Conservation (phyloP, 2,888 invertebrate genomes). For the Chrysina gloriosa region DNA sequence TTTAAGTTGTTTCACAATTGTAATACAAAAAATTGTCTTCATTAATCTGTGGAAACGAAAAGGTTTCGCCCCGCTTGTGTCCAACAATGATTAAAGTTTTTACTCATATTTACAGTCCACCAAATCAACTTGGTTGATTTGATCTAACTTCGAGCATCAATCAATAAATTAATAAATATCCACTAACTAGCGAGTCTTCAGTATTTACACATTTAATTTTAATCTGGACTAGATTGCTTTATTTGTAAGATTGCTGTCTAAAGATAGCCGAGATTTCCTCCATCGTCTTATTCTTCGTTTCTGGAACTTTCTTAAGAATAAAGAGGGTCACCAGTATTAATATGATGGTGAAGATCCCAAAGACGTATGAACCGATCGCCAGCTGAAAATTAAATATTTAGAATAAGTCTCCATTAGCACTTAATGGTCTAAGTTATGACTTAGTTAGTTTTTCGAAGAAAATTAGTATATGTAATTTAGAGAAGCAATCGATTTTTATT, state of each 20-base stretch:
- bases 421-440: too few species aligned
- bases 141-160: neutral
- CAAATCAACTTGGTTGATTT: too few species aligned
- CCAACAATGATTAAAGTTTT: too few species aligned
- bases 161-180: constrained; percentile 12
- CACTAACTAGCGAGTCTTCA: constrained; percentile 4
- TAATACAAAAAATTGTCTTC: too few species aligned
- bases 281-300: constrained; percentile 87
- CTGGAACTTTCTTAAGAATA: constrained; percentile 87
- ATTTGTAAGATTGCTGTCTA: constrained; percentile 75
- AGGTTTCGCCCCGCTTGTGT: too few species aligned
- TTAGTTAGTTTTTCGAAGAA: too few species aligned
- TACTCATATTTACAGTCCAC: too few species aligned
- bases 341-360: constrained; percentile 81
- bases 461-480: too few species aligned
- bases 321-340: constrained; percentile 81
- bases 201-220: constrained; percentile 12
- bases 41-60: too few species aligned
- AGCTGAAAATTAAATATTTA: constrained; percentile 64
- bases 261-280: constrained; percentile 89
- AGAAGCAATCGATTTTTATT: too few species aligned
- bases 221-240: constrained; percentile 50
- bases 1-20: too few species aligned
- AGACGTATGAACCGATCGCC: constrained; percentile 76
- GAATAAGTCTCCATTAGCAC: too few species aligned